Evolutionary conservation across 2,113 vertebrate genomes (phyloP).

Genomic region (Cricetomys ansorgei): DNA sequence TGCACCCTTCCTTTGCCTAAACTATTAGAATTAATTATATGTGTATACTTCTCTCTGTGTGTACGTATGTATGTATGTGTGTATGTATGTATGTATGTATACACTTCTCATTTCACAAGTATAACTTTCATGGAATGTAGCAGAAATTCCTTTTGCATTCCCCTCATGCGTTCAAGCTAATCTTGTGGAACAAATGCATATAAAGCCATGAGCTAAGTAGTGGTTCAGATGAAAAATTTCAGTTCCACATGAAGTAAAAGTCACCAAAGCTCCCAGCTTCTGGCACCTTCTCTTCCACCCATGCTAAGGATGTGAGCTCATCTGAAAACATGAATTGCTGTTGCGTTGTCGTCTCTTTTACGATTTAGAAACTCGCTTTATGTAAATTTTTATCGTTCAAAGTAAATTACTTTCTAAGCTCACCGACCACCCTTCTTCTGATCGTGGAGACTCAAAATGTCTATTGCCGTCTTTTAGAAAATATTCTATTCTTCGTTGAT

Average conservation of each 20-base stretch:
- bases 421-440: not conserved
- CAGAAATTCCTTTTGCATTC: not conserved
- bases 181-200: not conserved
- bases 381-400: constrained; percentile 28
- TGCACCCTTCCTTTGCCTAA: not conserved
- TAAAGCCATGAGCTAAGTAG: not conserved
- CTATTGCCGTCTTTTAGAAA: not conserved
- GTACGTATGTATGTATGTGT: no score
- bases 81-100: no score
- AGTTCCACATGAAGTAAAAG: not conserved
- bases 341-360: not conserved
- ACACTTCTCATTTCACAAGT: not conserved
- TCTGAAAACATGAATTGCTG: not conserved
- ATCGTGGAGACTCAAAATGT: not conserved
- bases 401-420: not conserved
- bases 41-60: not conserved
- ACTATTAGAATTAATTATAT: not conserved
- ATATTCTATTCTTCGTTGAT: constrained; percentile 7
- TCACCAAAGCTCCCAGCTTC: not conserved
- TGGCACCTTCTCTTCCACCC: not conserved
- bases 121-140: not conserved
- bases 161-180: not conserved
- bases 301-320: not conserved
- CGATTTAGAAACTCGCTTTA: not conserved
- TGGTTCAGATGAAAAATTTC: not conserved